A percentile compares a stretch with the other conserved stretches of the same genome.
Evolutionary conservation across 2,113 vertebrate genomes (phyloP).

Genomic region (Andinoacara biseriatus): DNA sequence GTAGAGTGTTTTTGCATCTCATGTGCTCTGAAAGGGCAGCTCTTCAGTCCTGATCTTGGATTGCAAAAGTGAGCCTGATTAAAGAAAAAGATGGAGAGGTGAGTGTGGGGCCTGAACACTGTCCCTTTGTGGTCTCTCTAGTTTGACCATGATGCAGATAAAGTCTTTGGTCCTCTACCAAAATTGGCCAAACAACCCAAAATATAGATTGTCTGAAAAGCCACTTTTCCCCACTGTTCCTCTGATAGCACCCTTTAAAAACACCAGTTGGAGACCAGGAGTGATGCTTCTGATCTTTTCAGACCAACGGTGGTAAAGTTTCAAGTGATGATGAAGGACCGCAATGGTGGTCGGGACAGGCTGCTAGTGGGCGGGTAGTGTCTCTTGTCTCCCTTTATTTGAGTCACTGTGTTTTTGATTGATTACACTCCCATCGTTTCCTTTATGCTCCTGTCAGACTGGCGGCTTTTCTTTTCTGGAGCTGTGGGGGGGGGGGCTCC

Average conservation of each 20-base stretch:
- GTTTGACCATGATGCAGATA: constrained; percentile 63
- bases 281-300: constrained; percentile 62
- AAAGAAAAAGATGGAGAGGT: background rate
- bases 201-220: constrained; percentile 63
- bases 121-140: constrained; percentile 56
- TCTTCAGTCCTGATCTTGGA: constrained; percentile 16
- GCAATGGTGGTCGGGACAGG: constrained; percentile 40
- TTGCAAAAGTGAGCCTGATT: constrained; percentile 49
- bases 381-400: constrained; percentile 84
- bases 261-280: constrained; percentile 44
- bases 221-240: constrained; percentile 20
- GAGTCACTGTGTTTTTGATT: constrained; percentile 87
- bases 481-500: background rate
- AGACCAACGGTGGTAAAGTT: constrained; percentile 56
- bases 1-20: background rate
- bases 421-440: constrained; percentile 86
- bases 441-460: constrained; percentile 87
- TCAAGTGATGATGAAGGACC: background rate
- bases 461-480: constrained; percentile 74
- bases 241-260: constrained; percentile 74
- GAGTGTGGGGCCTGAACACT: constrained; percentile 12
- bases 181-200: constrained; percentile 58
- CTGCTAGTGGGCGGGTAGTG: constrained; percentile 47
- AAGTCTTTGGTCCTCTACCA: constrained; percentile 78
- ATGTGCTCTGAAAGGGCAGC: background rate